phyloP scores from a whole-genome alignment of 2,113 vertebrate genomes.

The Anas platyrhynchos region DNA sequence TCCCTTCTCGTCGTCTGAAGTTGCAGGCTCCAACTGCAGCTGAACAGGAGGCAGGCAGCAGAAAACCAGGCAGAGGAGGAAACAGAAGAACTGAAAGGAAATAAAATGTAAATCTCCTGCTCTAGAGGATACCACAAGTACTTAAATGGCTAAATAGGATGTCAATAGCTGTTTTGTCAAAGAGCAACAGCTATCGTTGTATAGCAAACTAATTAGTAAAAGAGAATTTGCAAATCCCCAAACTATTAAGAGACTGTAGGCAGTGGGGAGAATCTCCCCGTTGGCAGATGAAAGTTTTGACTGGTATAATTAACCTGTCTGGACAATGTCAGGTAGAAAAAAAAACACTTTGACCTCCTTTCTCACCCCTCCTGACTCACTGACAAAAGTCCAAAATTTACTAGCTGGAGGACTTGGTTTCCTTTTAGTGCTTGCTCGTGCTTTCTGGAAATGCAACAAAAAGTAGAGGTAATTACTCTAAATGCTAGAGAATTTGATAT shows the following conservation, averaged over 20 bases:
- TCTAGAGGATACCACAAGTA: background rate
- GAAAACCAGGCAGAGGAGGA: background rate
- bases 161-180: background rate
- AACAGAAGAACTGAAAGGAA: background rate
- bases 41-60: background rate
- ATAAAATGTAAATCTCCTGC: background rate
- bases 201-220: background rate
- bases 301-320: background rate
- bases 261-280: background rate
- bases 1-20: background rate
- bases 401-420: background rate
- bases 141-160: background rate
- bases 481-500: background rate
- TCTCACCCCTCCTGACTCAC: background rate
- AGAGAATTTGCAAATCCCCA: background rate
- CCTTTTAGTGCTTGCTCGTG: background rate
- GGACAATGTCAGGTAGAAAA: background rate
- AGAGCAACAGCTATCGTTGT: fast-evolving
- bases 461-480: background rate
- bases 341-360: background rate
- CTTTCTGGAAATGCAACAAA: background rate
- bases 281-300: background rate
- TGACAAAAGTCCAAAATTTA: background rate
- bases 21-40: background rate
- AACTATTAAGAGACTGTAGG: background rate